phyloP scores from a whole-genome alignment of 2,888 invertebrate species.

The Allophyes oxyacanthae region DNA sequence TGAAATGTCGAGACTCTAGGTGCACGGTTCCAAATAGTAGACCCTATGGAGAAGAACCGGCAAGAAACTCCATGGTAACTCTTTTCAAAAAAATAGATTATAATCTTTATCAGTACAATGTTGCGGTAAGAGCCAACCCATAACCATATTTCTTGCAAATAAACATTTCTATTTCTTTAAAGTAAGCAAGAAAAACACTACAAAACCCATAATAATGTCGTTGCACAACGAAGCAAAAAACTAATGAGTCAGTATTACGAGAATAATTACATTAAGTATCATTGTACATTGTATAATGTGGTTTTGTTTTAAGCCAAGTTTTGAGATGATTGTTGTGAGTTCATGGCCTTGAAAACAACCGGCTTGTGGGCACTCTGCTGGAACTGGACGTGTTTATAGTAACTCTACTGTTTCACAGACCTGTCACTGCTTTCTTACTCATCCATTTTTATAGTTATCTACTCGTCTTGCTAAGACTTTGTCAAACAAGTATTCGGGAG shows the following conservation, averaged over 20 bases:
- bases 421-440: conserved; percentile 8
- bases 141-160: no score
- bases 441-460: conserved; percentile 9
- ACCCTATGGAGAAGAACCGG: no score
- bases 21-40: no score
- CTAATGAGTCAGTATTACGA: conserved; percentile 26
- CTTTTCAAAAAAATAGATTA: no score
- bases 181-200: not conserved
- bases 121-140: no score
- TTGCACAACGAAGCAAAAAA: conserved; percentile 27
- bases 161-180: no score
- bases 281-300: conserved; percentile 10
- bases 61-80: no score
- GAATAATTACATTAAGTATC: conserved; percentile 16
- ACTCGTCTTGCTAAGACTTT: no score
- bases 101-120: no score
- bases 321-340: conserved; percentile 22
- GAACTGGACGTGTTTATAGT: conserved; percentile 40
- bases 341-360: conserved; percentile 42
- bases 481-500: no score
- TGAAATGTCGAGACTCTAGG: no score
- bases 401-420: conserved; percentile 21
- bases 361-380: conserved; percentile 36
- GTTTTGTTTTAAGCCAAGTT: conserved; percentile 32
- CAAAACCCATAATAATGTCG: conserved; percentile 13